These are phyloP conservation scores for Gisinianus flammeolus DNA, from an alignment of 2,888 invertebrate genomes.

Conservation along the genomic window DNA sequence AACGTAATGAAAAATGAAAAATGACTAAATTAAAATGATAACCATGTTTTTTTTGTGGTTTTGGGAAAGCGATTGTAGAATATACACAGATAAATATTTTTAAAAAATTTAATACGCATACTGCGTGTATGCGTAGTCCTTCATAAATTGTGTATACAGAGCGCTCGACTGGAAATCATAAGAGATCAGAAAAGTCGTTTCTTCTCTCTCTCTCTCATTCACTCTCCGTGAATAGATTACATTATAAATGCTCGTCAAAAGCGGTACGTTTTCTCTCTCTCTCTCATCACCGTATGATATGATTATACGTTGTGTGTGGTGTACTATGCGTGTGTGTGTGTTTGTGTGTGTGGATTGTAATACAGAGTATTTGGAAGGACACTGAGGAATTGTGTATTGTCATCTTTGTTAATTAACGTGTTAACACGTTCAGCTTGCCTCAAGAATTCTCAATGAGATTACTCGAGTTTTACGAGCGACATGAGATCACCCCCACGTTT, in stretches of 20 bases:
- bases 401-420: constrained; percentile 41
- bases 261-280: background rate
- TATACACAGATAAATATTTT: background rate
- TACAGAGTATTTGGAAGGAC: background rate
- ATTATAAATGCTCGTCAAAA: constrained; percentile 12
- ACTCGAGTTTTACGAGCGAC: constrained; percentile 24
- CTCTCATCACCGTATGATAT: background rate
- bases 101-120: background rate
- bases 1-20: too few species aligned
- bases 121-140: background rate
- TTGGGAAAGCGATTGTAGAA: background rate
- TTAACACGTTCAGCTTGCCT: constrained; percentile 35
- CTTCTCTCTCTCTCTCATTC: background rate
- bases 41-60: background rate
- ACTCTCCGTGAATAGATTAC: background rate
- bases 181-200: background rate
- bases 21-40: background rate
- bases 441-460: constrained; percentile 37
- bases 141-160: background rate
- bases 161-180: background rate
- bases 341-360: background rate
- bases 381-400: constrained; percentile 31
- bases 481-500: background rate
- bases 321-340: too few species aligned
- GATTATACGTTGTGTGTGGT: background rate